Evolutionary conservation across 2,888 invertebrate genomes (phyloP).

Genomic region (Macrosoma leucophasiata): DNA sequence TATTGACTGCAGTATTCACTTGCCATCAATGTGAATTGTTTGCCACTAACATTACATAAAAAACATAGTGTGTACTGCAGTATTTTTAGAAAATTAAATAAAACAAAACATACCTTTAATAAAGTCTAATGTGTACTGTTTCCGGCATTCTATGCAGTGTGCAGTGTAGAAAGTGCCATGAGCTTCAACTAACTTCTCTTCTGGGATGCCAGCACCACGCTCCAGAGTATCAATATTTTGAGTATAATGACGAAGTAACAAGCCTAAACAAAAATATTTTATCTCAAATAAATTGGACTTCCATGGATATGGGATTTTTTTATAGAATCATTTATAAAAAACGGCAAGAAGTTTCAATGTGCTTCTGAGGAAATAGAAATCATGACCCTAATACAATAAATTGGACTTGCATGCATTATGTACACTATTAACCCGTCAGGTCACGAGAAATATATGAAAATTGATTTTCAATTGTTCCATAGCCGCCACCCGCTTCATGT

Average conservation of each 20-base stretch:
- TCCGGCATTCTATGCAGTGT: constrained; percentile 86
- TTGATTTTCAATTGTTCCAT: too few species aligned
- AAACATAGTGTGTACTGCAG: too few species aligned
- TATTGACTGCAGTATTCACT: too few species aligned
- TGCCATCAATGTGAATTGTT: too few species aligned
- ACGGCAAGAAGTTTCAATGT: not conserved
- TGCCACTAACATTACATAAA: too few species aligned
- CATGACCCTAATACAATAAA: too few species aligned
- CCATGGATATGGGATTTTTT: not conserved
- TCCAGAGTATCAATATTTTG: constrained; percentile 98
- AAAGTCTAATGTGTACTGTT: constrained; percentile 85
- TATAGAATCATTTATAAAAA: not conserved
- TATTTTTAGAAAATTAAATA: not conserved
- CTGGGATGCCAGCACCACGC: constrained; percentile 87
- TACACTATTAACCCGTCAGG: too few species aligned
- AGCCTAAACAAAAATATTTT: constrained; percentile 40
- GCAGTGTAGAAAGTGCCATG: constrained; percentile 95
- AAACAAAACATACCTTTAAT: constrained; percentile 81
- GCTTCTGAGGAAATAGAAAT: not conserved
- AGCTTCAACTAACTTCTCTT: constrained; percentile 92
- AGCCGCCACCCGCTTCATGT: too few species aligned
- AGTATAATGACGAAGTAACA: constrained; percentile 84
- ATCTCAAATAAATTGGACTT: not conserved
- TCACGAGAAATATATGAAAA: too few species aligned
- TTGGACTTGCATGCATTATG: too few species aligned